Percentiles rank a stretch among this genome's conserved stretches.
Evolutionary conservation across 2,888 invertebrate species (phyloP).

Genomic region (Tachystola acroxantha): DNA sequence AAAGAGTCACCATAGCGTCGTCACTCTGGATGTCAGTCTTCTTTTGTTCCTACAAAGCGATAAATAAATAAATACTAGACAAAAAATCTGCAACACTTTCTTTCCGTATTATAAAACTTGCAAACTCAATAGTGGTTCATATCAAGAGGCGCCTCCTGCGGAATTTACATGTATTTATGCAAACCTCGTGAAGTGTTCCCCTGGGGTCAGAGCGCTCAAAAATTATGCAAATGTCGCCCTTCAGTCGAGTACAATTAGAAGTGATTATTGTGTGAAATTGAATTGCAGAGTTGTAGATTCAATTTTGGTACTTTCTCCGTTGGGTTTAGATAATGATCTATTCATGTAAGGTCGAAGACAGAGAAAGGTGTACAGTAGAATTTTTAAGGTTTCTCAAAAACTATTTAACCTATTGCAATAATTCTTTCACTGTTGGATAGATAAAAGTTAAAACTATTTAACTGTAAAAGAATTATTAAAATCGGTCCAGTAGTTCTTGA

Average conservation of each 20-base stretch:
- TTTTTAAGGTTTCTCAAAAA: too few species aligned
- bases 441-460: too few species aligned
- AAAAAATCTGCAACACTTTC: not conserved
- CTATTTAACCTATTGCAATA: too few species aligned
- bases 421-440: too few species aligned
- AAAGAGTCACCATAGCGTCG: too few species aligned
- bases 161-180: slow-evolving; percentile 63
- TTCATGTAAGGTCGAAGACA: slow-evolving; percentile 3
- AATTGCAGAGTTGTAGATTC: slow-evolving; percentile 45
- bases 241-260: slow-evolving; percentile 60
- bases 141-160: slow-evolving; percentile 37
- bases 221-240: slow-evolving; percentile 70
- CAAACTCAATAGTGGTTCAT: slow-evolving; percentile 48
- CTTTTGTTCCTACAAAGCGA: too few species aligned
- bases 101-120: slow-evolving; percentile 4
- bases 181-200: slow-evolving; percentile 56
- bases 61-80: too few species aligned
- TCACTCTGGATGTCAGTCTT: too few species aligned
- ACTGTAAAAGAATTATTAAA: too few species aligned
- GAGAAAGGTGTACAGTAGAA: too few species aligned
- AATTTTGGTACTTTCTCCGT: slow-evolving; percentile 26
- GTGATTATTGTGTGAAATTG: slow-evolving; percentile 57
- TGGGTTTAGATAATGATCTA: slow-evolving; percentile 3
- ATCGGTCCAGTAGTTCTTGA: too few species aligned
- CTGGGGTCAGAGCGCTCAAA: slow-evolving; percentile 39